Percentiles rank a stretch among this genome's conserved stretches.
phyloP scores from a whole-genome alignment of 2,113 vertebrate species.

The Ctenodactylus gundi region DNA sequence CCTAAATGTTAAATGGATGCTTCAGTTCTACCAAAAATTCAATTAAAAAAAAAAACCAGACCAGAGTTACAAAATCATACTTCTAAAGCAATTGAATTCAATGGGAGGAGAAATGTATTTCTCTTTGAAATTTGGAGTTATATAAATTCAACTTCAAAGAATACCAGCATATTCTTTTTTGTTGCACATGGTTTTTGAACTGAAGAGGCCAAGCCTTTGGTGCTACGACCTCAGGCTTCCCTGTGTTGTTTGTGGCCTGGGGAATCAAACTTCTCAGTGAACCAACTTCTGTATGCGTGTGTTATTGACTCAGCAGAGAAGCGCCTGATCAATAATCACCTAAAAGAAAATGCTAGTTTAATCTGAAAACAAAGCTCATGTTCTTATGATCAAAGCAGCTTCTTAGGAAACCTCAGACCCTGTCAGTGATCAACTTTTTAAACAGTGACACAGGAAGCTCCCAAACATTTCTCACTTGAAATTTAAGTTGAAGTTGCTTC shows the following conservation, averaged over 20 bases:
- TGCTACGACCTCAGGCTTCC: not conserved
- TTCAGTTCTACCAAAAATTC: slow-evolving; percentile 31
- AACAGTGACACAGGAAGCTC: not conserved
- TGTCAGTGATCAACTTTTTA: not conserved
- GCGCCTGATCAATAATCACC: not conserved
- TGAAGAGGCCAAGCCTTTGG: not conserved
- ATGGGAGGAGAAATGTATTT: slow-evolving; percentile 46
- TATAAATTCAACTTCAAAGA: slow-evolving; percentile 55
- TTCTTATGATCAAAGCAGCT: slow-evolving; percentile 26
- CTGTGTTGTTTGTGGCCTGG: not conserved
- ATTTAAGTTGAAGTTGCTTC: not conserved
- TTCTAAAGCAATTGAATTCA: slow-evolving; percentile 53
- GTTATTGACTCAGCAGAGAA: not conserved
- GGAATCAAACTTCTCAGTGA: not conserved
- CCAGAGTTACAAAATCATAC: not conserved
- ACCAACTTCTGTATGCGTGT: not conserved
- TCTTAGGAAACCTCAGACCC: not conserved
- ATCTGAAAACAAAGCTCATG: not conserved
- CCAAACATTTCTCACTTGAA: not conserved
- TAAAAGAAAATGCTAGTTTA: slow-evolving; percentile 8
- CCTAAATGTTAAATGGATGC: not conserved
- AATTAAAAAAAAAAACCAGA: not conserved
- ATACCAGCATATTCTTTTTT: not conserved
- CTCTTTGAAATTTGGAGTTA: slow-evolving; percentile 49
- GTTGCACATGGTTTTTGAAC: not conserved